Conservation (phyloP, 1,140 invertebrate species). For the Liolophura sinensis region DNA sequence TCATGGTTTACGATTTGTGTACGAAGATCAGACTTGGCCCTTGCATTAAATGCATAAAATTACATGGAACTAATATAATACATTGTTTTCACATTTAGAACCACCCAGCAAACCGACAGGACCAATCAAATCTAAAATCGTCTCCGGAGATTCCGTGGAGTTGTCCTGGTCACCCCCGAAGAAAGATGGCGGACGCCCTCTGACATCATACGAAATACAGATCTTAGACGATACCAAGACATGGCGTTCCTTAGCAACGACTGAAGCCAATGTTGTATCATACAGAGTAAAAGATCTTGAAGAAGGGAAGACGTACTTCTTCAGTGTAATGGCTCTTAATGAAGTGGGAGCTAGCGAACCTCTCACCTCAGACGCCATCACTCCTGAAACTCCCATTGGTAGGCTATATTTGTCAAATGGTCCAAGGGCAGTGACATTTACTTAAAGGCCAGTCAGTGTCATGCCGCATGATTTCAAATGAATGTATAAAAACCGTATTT, state of each 20-base stretch:
- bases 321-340: constrained; percentile 81
- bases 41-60: too few relatives aligned
- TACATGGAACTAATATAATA: too few relatives aligned
- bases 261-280: neutral
- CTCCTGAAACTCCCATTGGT: constrained; percentile 73
- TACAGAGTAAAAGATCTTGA: constrained; percentile 60
- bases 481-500: too few relatives aligned
- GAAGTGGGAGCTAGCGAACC: constrained; percentile 73
- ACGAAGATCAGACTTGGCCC: neutral
- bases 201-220: constrained; percentile 60
- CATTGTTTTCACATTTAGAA: constrained; percentile 62
- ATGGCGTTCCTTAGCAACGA: constrained; percentile 21
- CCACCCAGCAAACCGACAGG: constrained; percentile 89
- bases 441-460: too few relatives aligned
- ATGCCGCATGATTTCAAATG: too few relatives aligned
- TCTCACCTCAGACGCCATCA: constrained; percentile 83
- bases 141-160: constrained; percentile 91
- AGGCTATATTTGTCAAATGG: constrained; percentile 7
- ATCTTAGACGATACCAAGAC: constrained; percentile 39
- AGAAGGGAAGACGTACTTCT: constrained; percentile 62
- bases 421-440: too few relatives aligned
- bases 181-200: constrained; percentile 90
- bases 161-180: constrained; percentile 90
- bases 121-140: constrained; percentile 87
- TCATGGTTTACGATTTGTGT: too few relatives aligned